Base-by-base conservation (phyloP, 2,888 invertebrate genomes). In the Noctua comes region DNA sequence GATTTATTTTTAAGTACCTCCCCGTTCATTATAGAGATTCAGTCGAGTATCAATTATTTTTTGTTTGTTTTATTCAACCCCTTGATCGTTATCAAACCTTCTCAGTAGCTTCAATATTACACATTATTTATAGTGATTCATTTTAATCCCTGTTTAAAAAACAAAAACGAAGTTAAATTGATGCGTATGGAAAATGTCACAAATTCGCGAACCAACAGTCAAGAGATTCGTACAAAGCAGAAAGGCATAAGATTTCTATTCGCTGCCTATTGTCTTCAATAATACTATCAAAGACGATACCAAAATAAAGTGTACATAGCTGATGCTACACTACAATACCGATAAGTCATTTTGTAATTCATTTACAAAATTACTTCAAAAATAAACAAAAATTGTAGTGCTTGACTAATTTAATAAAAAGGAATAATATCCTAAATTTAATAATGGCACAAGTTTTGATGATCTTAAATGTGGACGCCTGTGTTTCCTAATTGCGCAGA, bases 391-490 rank as follows among this genome's bases (percentile, higher is more conserved):
- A 77, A 70, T 71, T 8, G 16, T 73, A 79, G 36, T 73, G 59
- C 8, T 57, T 31, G 79, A 87, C 80, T 84, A 85, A 84, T 74
- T 62, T 83, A 87, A 83, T 76, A 57, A 76, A 36, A 72, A 76
- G 68, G 73, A 80, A 88, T 68, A 72, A 86, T 48, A 68, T 83
- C 65, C 86, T 90, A 89, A 91, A 87, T 90, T 88, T 88, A 46
- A 88, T 88, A 91, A 94, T 94, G 94, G 94, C 94, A 94, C 94
- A 89, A 84, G 84, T 88, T 90, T 86, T 86, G 75, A 90, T 89
- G 86, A 90, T 89, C 85, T 79, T 88, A 89, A 89, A 83, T 88
- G 90, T 87, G 83, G 86, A 85, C 84, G 83, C 83, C 73, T 79
- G 36, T 84, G 31, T 72, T 65, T 59, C 1, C 11, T 83, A 79